Evolutionary conservation across 2,797 vertebrate species (phyloP).

Genomic region (Amphiprion clarkii): DNA sequence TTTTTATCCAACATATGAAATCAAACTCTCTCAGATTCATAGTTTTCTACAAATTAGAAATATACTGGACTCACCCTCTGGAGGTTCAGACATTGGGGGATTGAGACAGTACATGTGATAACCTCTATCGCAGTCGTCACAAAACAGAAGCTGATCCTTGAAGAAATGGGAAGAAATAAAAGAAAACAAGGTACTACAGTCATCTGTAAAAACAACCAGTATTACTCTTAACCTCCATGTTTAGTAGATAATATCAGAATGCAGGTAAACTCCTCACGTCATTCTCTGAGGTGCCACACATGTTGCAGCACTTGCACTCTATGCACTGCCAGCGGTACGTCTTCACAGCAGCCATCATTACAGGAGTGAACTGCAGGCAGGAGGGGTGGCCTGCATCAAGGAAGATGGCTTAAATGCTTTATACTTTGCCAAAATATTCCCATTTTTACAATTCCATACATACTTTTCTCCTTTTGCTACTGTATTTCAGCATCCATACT

Average conservation of each 20-base stretch:
- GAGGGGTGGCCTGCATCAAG: conserved; percentile 90
- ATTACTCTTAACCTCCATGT: neutral
- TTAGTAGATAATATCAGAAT: neutral
- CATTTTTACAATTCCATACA: neutral
- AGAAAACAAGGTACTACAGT: conserved; percentile 9
- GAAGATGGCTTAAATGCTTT: neutral
- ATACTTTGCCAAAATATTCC: neutral
- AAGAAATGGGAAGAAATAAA: neutral
- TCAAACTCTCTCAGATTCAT: neutral
- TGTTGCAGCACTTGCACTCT: conserved; percentile 98
- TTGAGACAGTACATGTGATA: conserved; percentile 98
- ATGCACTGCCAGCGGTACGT: conserved; percentile 98
- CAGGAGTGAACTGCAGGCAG: conserved; percentile 96
- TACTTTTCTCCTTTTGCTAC: neutral
- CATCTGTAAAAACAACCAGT: neutral
- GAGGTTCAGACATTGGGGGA: conserved; percentile 94
- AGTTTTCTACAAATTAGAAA: neutral
- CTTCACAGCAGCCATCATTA: conserved; percentile 98
- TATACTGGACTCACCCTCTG: conserved; percentile 87
- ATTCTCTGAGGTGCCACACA: conserved; percentile 96
- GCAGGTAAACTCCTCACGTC: conserved; percentile 88
- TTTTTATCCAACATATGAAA: too few species aligned
- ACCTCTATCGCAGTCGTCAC: conserved; percentile 95
- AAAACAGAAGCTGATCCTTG: conserved; percentile 91
- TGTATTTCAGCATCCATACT: neutral